Base-by-base conservation (phyloP, 2,113 vertebrate species). In the Poeciliopsis prolifica region DNA sequence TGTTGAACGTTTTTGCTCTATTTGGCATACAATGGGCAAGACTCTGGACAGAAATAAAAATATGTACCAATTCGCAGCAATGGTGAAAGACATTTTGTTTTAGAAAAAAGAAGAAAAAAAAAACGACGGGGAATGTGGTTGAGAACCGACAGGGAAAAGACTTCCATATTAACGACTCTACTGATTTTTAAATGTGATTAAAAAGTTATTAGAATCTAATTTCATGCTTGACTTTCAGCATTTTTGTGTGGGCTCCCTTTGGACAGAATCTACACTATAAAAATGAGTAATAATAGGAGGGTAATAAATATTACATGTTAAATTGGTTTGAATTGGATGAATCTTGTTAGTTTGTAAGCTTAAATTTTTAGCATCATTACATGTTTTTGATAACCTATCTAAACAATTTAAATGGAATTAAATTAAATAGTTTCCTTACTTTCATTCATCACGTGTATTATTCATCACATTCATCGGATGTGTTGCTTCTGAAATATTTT, bases 11-110 rank as follows among this genome's bases (percentile, higher is more conserved):
- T 83, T 89, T 88, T 48, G 44, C 44, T 48, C 79, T 90, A 88
- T 87, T 92, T 90, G 84, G 72, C 86, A 87, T 90, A 91, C 81
- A 87, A 81, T 67, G 29, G 89, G 77, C 85, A 88, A 64, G 5
- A 63, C 26, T 68, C 70, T 83, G 75, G 19, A n/a, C 24, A 58
- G 24, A 54, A 54, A 17, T 48, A 48, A 54, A 54, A 24, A 58
- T 17, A n/a, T 58, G 54, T 86, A 61, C 61, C 58, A 58, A 26
- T 70, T 73, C 64, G 80, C 33, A 44, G 42, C 42, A 75, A 72
- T 78, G 76, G n/a, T 28, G 33, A 58, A 86, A 42, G 78, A 48
- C 14, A 48, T 48, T 48, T 48, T 42, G 4, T 15, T 48, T 19
- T 29, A 2, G 6, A 33, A 35, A 35, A 33, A 33, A 33, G n/a